Conservation (phyloP, 2,888 invertebrate species). For the Erpobdella octoculata region DNA sequence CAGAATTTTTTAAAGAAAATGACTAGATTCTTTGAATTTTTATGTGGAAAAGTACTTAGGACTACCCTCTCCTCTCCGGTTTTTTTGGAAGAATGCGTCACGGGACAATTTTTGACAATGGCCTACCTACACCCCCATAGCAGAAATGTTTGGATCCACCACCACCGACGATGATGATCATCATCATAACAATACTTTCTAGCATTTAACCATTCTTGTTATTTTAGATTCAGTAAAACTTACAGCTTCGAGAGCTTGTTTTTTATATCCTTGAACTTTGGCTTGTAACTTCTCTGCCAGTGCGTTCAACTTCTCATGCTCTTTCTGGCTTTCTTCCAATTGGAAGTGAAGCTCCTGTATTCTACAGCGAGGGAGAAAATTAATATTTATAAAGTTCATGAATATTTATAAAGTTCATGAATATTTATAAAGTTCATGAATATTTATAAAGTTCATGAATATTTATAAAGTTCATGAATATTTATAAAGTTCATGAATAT, state of each 20-base stretch:
- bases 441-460: background rate
- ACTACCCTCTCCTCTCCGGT: too few species aligned
- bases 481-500: too few species aligned
- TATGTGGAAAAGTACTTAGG: too few species aligned
- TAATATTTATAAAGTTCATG: background rate
- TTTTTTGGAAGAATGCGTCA: too few species aligned
- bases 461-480: background rate
- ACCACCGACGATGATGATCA: background rate
- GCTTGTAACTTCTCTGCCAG: constrained; percentile 4
- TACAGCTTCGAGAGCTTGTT: constrained; percentile 24
- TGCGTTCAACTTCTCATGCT: constrained; percentile 25
- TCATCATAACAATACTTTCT: background rate
- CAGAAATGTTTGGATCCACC: too few species aligned
- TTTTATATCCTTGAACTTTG: constrained; percentile 21
- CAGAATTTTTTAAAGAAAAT: too few species aligned
- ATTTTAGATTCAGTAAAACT: background rate
- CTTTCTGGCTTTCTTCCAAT: constrained; percentile 26
- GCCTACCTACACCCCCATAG: too few species aligned
- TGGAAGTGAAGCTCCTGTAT: constrained; percentile 58
- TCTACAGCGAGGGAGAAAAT: too few species aligned
- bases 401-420: background rate
- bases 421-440: background rate
- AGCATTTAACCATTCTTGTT: background rate
- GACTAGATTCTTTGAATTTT: too few species aligned
- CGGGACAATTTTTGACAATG: too few species aligned